Evolutionary conservation across 2,113 vertebrate genomes (phyloP).

Genomic region (Poeciliopsis occidentalis): DNA sequence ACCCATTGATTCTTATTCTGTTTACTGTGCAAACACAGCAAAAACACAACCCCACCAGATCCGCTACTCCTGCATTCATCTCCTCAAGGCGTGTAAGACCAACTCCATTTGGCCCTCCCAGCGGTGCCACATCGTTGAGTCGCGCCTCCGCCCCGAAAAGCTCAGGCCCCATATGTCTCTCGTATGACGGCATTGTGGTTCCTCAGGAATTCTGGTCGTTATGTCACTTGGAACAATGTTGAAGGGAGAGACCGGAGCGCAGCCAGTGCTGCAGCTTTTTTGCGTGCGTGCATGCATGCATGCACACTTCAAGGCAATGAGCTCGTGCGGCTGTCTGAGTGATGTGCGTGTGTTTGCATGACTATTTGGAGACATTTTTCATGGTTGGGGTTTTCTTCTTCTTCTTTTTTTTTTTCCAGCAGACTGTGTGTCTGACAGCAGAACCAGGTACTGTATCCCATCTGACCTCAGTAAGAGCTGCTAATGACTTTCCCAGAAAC

Average conservation of each 20-base stretch:
- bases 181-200: conserved; percentile 59
- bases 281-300: conserved; percentile 18
- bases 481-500: conserved; percentile 63
- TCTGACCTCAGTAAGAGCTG: conserved; percentile 48
- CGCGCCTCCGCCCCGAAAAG: conserved; percentile 35
- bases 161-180: conserved; percentile 24
- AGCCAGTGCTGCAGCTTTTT: conserved; percentile 13
- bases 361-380: conserved; percentile 51
- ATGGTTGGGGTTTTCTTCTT: conserved; percentile 20
- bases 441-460: conserved; percentile 65
- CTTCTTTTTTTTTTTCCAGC: conserved; percentile 53
- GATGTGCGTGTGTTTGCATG: conserved; percentile 41
- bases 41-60: neutral
- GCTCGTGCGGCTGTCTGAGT: conserved; percentile 26
- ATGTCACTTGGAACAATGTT: conserved; percentile 48
- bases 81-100: conserved; percentile 10
- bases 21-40: conserved; percentile 25
- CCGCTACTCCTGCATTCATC: conserved; percentile 25
- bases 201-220: conserved; percentile 46
- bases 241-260: conserved; percentile 28
- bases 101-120: neutral
- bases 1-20: conserved; percentile 32
- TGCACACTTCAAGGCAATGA: conserved; percentile 2
- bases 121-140: conserved; percentile 48
- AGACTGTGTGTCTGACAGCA: conserved; percentile 50